phyloP scores from a whole-genome alignment of 2,113 vertebrate genomes.

The Microcebus jonahi region DNA sequence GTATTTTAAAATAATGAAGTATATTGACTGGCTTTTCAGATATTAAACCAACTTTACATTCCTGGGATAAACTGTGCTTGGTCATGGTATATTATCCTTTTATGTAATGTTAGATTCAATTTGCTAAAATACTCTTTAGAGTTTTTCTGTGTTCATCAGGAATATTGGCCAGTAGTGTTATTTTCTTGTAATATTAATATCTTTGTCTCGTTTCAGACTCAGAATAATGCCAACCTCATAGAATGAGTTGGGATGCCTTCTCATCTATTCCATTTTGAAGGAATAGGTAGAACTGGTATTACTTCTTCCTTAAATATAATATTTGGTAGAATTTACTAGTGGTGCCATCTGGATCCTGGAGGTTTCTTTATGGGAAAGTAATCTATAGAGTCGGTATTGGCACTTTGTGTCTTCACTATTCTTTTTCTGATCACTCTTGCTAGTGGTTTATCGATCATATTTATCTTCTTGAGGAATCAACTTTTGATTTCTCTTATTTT shows the following conservation, averaged over 20 bases:
- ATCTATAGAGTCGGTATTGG: background rate
- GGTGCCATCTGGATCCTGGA: background rate
- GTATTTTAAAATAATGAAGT: background rate
- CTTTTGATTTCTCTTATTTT: conserved; percentile 31
- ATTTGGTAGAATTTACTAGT: background rate
- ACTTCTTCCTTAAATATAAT: background rate
- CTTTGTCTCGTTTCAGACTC: background rate
- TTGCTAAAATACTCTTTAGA: background rate
- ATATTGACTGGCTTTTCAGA: background rate
- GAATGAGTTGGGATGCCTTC: background rate
- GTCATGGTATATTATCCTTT: background rate
- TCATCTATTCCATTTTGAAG: background rate
- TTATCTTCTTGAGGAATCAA: background rate
- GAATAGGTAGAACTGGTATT: background rate
- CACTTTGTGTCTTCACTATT: background rate
- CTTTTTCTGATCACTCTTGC: background rate
- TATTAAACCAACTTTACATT: background rate
- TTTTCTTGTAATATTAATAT: background rate
- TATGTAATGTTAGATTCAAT: background rate
- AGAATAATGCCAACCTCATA: background rate
- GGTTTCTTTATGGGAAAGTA: background rate
- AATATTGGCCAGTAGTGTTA: background rate
- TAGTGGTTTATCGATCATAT: background rate
- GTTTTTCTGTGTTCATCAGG: background rate
- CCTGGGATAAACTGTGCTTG: background rate